A percentile compares a stretch with the other conserved stretches of the same genome.
These are phyloP conservation scores for Rosalia funebris DNA, from an alignment of 2,888 invertebrate species.

Conservation along the genomic window DNA sequence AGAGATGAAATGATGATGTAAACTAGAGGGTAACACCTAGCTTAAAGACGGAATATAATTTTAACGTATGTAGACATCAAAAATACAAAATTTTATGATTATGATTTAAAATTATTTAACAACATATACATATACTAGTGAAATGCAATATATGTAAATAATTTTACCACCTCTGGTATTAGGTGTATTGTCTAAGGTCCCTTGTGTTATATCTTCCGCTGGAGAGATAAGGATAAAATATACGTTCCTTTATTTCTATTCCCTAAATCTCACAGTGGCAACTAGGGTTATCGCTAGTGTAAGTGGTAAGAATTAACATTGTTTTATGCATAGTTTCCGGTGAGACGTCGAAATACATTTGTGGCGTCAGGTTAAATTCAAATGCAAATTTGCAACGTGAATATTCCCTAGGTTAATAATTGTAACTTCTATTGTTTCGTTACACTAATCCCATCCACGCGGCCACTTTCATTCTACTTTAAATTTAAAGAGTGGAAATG, in stretches of 20 bases:
- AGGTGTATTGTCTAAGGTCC: not conserved
- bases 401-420: constrained; percentile 42
- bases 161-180: no score
- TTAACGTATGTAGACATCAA: no score
- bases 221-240: not conserved
- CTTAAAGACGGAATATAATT: no score
- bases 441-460: constrained; percentile 41
- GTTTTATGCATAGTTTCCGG: not conserved
- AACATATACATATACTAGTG: no score
- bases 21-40: no score
- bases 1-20: no score
- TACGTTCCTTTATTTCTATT: not conserved
- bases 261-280: not conserved
- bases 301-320: constrained; percentile 4
- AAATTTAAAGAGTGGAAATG: constrained; percentile 50
- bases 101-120: no score
- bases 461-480: constrained; percentile 42
- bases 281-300: not conserved
- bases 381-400: constrained; percentile 41
- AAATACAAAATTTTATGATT: no score
- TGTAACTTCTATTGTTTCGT: constrained; percentile 47
- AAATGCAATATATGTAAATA: no score
- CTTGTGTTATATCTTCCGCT: not conserved
- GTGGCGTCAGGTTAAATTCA: constrained; percentile 27
- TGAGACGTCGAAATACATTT: constrained; percentile 26